phyloP scores from a whole-genome alignment of 2,797 vertebrate species.

The Potorous gilbertii region DNA sequence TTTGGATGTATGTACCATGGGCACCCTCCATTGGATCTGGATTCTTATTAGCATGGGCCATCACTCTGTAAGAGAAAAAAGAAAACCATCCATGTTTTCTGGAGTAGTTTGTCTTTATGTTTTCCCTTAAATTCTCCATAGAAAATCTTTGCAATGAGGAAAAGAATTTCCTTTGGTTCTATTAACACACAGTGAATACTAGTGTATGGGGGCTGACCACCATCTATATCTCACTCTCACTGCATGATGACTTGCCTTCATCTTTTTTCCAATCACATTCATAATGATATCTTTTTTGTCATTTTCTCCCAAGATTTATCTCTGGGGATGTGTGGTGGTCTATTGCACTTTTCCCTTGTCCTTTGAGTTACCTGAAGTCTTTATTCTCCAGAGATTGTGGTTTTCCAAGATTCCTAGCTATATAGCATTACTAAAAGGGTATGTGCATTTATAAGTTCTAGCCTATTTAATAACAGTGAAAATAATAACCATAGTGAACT shows the following conservation, averaged over 20 bases:
- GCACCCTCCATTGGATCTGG: background rate
- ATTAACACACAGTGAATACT: background rate
- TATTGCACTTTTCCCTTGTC: no score
- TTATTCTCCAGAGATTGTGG: no score
- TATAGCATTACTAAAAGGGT: no score
- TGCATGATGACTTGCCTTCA: background rate
- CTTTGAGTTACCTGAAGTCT: no score
- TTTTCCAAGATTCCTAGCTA: no score
- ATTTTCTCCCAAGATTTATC: background rate
- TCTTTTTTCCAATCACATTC: background rate
- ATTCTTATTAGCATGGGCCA: background rate
- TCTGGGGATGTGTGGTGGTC: background rate
- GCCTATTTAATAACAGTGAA: no score
- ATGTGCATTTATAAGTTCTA: no score
- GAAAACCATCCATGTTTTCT: background rate
- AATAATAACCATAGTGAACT: no score
- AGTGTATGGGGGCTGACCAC: background rate
- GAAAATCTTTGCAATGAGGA: background rate
- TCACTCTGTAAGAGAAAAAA: background rate
- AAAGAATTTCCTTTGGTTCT: background rate
- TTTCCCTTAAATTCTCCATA: background rate
- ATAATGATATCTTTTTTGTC: background rate
- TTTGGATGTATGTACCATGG: background rate
- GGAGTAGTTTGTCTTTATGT: background rate
- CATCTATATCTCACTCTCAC: background rate